A percentile compares a stretch with the other conserved stretches of the same genome.
Evolutionary conservation across 1,140 invertebrate species (phyloP).

Genomic region (Eciton burchellii): DNA sequence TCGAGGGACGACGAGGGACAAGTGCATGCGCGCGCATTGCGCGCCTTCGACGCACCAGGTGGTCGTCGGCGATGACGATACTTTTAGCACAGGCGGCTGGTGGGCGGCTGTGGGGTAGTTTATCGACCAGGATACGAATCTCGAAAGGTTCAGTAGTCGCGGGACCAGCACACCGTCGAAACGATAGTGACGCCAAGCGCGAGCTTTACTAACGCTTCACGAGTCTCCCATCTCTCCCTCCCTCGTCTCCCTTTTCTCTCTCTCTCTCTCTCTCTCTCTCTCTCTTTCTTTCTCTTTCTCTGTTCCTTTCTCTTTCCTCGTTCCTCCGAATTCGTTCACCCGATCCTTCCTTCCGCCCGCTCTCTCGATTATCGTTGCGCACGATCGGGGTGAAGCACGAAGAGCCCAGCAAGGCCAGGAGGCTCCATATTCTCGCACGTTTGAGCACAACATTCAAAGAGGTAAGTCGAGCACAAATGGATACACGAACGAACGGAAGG

Average conservation of each 20-base stretch:
- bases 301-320: not conserved
- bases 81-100: conserved; percentile 73
- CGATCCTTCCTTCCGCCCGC: not conserved
- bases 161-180: conserved; percentile 82
- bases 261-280: not conserved
- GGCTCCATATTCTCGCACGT: conserved; percentile 26
- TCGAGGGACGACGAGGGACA: conserved; percentile 10
- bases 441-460: not conserved
- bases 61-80: conserved; percentile 66
- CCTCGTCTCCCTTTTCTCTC: not conserved
- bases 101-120: conserved; percentile 78
- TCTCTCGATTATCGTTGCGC: not conserved
- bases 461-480: not conserved
- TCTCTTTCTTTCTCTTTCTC: not conserved
- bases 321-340: too few species aligned
- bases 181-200: conserved; percentile 55
- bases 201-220: conserved; percentile 26
- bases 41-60: conserved; percentile 31
- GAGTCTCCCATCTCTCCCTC: conserved; percentile 33
- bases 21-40: conserved; percentile 8
- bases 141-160: conserved; percentile 82
- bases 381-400: not conserved
- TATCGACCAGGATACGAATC: conserved; percentile 81
- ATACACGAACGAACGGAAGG: too few species aligned
- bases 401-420: not conserved